phyloP scores from a whole-genome alignment of 2,797 vertebrate genomes.

The Ceyx erithaca region DNA sequence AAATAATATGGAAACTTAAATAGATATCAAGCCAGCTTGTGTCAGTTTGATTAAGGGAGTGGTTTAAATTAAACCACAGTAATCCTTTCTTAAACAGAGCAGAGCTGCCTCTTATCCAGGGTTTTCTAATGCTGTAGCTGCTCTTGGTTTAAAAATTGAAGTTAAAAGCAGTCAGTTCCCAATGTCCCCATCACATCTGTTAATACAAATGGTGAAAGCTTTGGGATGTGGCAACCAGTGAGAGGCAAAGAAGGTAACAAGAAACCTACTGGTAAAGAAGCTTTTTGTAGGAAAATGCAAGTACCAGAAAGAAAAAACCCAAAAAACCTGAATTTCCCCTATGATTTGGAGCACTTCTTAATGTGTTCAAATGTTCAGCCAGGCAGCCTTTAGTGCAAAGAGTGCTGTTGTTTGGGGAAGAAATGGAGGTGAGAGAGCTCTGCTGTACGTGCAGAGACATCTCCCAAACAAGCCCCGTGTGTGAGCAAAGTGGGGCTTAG shows the following conservation, averaged over 20 bases:
- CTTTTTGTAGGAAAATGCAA: not conserved
- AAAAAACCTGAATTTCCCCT: not conserved
- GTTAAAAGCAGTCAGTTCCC: not conserved
- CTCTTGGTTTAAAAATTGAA: conserved; percentile 11
- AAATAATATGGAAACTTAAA: conserved; percentile 33
- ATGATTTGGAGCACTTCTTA: not conserved
- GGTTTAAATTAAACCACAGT: conserved; percentile 32
- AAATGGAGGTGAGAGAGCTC: not conserved
- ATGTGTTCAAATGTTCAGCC: not conserved
- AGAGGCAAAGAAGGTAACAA: not conserved
- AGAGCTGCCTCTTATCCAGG: not conserved
- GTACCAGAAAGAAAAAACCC: not conserved
- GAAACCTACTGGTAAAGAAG: not conserved
- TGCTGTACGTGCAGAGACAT: not conserved
- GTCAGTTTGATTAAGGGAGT: conserved; percentile 28
- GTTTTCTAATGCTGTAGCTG: not conserved
- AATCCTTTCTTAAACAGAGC: conserved; percentile 24
- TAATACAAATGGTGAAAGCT: not conserved
- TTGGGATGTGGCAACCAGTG: not conserved
- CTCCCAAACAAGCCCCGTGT: not conserved
- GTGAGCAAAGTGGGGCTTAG: not conserved
- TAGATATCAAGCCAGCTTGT: conserved; percentile 25
- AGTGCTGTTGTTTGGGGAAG: not conserved
- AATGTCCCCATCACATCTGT: not conserved
- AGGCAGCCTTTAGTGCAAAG: not conserved